These are phyloP conservation scores for Melolontha melolontha DNA, from an alignment of 2,888 invertebrate species.

Conservation along the genomic window DNA sequence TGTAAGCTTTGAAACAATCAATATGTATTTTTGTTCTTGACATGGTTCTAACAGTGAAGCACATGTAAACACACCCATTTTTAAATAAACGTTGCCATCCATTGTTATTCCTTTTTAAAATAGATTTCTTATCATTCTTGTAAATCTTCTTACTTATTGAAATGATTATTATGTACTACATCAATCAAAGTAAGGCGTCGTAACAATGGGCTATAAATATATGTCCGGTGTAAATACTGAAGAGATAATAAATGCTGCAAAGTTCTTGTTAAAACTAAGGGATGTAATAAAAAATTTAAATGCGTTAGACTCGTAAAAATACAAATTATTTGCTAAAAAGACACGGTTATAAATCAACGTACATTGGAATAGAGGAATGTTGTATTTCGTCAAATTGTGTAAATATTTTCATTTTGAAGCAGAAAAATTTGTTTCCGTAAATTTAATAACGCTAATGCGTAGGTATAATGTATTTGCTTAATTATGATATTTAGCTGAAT, in stretches of 20 bases:
- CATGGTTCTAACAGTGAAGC: conserved; percentile 24
- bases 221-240: conserved; percentile 30
- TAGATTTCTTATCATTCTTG: conserved; percentile 29
- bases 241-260: conserved; percentile 8
- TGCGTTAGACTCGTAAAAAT: conserved; percentile 14
- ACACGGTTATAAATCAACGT: background rate
- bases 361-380: no score
- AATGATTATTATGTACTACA: conserved; percentile 37
- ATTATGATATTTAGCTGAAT: no score
- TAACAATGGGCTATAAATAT: conserved; percentile 38
- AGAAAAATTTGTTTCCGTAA: no score
- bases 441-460: no score
- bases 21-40: conserved; percentile 27
- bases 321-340: conserved; percentile 25
- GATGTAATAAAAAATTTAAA: conserved; percentile 27
- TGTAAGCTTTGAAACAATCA: conserved; percentile 28
- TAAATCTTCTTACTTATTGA: conserved; percentile 31
- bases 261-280: conserved; percentile 12
- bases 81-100: conserved; percentile 17
- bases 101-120: conserved; percentile 18
- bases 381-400: no score
- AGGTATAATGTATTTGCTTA: no score
- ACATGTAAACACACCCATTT: conserved; percentile 40
- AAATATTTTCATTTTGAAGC: no score
- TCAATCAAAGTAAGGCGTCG: conserved; percentile 23